Evolutionary conservation across 2,797 vertebrate genomes (phyloP).

Genomic region (Falco concolor): DNA sequence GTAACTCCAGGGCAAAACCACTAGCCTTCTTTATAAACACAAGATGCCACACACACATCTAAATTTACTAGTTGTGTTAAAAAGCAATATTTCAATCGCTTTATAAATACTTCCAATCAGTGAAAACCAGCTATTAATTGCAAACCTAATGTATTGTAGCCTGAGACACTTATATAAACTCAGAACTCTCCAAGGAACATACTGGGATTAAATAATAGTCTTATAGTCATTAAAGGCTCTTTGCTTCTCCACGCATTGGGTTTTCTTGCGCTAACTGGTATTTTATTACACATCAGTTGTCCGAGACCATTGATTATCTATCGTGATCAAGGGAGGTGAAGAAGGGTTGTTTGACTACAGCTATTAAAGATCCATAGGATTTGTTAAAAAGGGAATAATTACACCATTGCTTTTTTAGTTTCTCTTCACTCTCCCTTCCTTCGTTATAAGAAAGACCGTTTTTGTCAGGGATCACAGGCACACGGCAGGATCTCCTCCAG

Average conservation of each 20-base stretch:
- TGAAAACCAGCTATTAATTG: background rate
- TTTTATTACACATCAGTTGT: conserved; percentile 42
- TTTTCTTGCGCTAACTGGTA: background rate
- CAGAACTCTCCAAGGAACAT: conserved; percentile 18
- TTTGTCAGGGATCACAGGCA: background rate
- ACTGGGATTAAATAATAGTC: conserved; percentile 29
- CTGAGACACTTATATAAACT: background rate
- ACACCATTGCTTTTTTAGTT: background rate
- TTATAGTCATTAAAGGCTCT: conserved; percentile 3
- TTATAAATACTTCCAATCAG: background rate
- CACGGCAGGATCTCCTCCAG: background rate
- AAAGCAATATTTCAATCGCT: background rate
- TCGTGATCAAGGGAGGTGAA: conserved; percentile 18
- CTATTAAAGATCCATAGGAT: conserved; percentile 25
- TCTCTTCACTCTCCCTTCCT: background rate
- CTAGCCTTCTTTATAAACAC: background rate
- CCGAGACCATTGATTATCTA: conserved; percentile 35
- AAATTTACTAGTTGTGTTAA: background rate
- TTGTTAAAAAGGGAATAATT: conserved; percentile 32
- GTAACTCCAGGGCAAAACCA: background rate
- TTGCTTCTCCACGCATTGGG: background rate
- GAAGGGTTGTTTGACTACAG: conserved; percentile 31
- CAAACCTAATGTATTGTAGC: background rate
- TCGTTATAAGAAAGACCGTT: background rate
- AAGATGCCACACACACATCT: background rate